A percentile compares a stretch with the other conserved stretches of the same genome.
Conservation (phyloP, 1,140 invertebrate species). For the Streblospio benedicti region DNA sequence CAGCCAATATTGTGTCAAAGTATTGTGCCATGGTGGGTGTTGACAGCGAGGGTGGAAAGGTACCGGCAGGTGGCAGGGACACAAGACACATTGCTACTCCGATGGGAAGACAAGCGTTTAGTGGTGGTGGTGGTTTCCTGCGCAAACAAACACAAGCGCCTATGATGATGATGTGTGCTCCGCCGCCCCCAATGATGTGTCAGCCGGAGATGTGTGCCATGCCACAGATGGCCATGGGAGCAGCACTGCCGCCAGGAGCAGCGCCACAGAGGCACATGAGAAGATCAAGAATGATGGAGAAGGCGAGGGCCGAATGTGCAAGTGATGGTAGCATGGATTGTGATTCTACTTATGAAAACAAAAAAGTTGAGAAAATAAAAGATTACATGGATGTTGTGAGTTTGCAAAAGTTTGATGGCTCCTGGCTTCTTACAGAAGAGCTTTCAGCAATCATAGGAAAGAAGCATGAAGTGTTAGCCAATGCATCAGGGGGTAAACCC, state of each 20-base stretch:
- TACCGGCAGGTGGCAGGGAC: not conserved
- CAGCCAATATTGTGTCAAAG: conserved; percentile 9
- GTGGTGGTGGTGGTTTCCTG: not conserved
- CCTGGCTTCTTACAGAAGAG: not conserved
- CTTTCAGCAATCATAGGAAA: not conserved
- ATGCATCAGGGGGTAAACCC: not conserved
- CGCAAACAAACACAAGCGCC: not conserved
- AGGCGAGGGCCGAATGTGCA: too few species aligned
- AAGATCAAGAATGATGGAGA: too few species aligned
- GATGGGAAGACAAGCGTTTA: not conserved
- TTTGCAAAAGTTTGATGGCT: conserved; percentile 3
- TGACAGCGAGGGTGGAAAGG: conserved; percentile 8
- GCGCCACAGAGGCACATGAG: too few species aligned
- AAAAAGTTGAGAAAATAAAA: not conserved
- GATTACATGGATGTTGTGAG: not conserved
- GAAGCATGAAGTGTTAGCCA: not conserved
- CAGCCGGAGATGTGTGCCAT: not conserved
- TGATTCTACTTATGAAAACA: too few species aligned
- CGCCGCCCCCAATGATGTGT: not conserved
- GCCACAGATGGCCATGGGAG: too few species aligned
- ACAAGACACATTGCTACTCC: not conserved
- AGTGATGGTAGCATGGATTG: too few species aligned
- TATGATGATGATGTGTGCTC: not conserved
- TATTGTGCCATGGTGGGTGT: conserved; percentile 11
- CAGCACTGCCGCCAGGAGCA: too few species aligned